Evolutionary conservation across 2,888 invertebrate species (phyloP), one percentile per base, ranked within the genome.

Genomic region (Rosalia funebris): DNA sequence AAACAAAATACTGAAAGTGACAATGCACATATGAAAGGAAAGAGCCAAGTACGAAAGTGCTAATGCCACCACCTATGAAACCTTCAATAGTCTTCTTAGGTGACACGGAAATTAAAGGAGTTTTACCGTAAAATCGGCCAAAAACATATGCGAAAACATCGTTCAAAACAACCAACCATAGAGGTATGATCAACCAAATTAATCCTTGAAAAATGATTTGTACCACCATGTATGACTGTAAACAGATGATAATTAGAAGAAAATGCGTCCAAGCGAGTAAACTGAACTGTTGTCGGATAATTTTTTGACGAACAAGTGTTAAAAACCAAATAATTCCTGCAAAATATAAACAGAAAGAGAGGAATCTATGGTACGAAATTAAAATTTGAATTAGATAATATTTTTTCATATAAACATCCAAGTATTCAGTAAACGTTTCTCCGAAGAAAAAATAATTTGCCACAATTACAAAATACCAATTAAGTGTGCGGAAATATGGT

Each of bases 51-150:
- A 94, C 77, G 25, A 99, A 91, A 1, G 98, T 98, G 16, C 95
- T 91, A 74, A 98, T 82, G 7, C 95, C 98, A 50, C 98, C 99
- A 16, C 98, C 98, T 73, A 99, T 93, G 82, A 98, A 99, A 3
- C 99, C 99, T 83, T 99, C 99, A 96, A 98, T 97, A 1, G 99
- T 99, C 83, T 99, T 99, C 84, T 98, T 99, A 1, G 99, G 99
- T 48, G 98, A 98, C 48, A 99, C 85, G 82, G 98, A 92, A 80
- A 99, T 99, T 62, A 99, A 87, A 0, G 98, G 99, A 0, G 99
- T 99, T 80, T 92, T 93, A 39, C 99, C 99, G 81, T 96, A 97
- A 87, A 98, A 95, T 85, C 97, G 97, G 4, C 99, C 99, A 84
- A 98, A 99, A 79, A 99, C 89, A 81, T 99, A 99, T 0, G 99